Base-by-base conservation (phyloP, 2,113 vertebrate species). In the Phoxinus phoxinus region DNA sequence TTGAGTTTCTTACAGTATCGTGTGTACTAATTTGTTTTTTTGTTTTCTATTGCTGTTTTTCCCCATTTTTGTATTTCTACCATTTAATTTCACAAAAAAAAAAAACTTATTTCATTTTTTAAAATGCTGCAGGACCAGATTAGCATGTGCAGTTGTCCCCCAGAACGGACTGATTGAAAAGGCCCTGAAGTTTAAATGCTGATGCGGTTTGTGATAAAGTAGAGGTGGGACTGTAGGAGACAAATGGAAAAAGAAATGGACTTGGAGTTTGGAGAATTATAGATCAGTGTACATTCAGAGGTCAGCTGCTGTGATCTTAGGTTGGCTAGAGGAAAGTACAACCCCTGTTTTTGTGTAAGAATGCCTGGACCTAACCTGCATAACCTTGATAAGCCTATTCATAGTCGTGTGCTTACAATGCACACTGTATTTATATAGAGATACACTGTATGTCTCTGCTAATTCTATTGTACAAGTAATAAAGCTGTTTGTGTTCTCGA, bases 381-480 rank as follows among this genome's bases (percentile, higher is more conserved):
- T 37, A 83, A 73, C 71, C 87, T 89, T 87, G 91, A 94, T 93
- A 92, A 93, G 90, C 88, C 75, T 80, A 74, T 85, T 63, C 53
- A 25, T 58, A 30, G 61, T 12, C 30, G 27, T 51, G 15, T 65
- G 83, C 41, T 58, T 72, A 32, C 84, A 82, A 90, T 44, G 72
- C 9, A 41, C 73, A 21, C 84, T 89, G 56, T 90, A 86, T 92
- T 86, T 89, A 89, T 91, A 75, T 82, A 87, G 81, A 86, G 88
- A 81, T 78, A 51, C 21, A 35, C 63, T 35, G 63, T 69, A 69
- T 44, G 53, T 59, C 73, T 30, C 59, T 32, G 44, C 30, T 32
- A 35, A 58, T 61, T 74, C 65, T 58, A 17, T 84, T 83, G 53
- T n/a, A 56, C 41, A 83, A 75, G 7, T 83, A 89, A 89, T 89